Conservation (phyloP, 2,113 vertebrate species). For the Malurus elegans region DNA sequence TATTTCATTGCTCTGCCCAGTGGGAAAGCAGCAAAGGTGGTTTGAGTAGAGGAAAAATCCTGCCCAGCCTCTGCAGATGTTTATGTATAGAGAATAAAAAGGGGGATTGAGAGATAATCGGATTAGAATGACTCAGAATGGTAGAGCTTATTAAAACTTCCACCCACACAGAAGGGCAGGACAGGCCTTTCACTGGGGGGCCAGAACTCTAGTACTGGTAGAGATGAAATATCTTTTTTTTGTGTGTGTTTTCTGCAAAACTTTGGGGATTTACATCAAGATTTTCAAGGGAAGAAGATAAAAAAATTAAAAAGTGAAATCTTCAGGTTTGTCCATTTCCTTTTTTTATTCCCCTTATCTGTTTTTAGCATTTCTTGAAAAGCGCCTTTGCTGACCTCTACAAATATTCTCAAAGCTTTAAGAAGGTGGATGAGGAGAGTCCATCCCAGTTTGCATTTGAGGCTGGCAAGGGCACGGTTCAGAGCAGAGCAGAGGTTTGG, state of each 20-base stretch:
- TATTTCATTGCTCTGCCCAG: background rate
- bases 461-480: background rate
- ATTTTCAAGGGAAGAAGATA: background rate
- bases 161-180: background rate
- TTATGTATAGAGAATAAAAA: background rate
- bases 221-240: background rate
- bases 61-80: background rate
- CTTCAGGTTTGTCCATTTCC: background rate
- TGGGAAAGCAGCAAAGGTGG: background rate
- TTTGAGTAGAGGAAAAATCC: background rate
- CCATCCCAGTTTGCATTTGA: background rate
- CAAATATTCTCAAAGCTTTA: background rate
- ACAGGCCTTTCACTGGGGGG: background rate
- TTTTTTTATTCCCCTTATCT: too few relatives aligned
- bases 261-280: background rate
- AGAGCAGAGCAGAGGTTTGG: background rate
- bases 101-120: background rate
- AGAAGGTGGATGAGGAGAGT: background rate
- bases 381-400: background rate
- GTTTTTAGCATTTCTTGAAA: background rate
- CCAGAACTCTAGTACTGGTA: background rate
- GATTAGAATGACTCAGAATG: constrained; percentile 37
- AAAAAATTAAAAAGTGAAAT: background rate
- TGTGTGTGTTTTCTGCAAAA: background rate
- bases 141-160: background rate